These are phyloP conservation scores for Lontra canadensis DNA, from an alignment of 2,113 vertebrate genomes.

Conservation along the genomic window DNA sequence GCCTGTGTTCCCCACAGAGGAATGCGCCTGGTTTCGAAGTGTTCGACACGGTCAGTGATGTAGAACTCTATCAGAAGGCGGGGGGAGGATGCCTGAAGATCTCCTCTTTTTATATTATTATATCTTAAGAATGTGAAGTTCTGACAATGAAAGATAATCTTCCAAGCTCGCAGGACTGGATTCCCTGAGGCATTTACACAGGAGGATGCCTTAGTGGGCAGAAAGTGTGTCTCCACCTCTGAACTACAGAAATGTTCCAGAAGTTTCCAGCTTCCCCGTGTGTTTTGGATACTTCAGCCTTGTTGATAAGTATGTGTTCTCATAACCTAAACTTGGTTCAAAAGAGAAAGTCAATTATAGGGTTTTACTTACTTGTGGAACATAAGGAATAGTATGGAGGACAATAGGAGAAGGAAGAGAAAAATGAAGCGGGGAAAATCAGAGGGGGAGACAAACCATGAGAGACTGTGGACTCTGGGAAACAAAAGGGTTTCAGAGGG, in stretches of 20 bases:
- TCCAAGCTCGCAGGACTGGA: not conserved
- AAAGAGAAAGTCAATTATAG: not conserved
- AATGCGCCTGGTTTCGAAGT: not conserved
- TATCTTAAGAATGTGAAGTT: not conserved
- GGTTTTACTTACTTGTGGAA: too few species aligned
- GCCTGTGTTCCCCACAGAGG: not conserved
- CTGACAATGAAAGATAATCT: slow-evolving; percentile 6
- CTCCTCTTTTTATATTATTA: not conserved
- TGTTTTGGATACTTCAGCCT: not conserved
- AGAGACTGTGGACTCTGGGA: too few species aligned
- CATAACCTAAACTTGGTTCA: not conserved
- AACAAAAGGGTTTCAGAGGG: too few species aligned
- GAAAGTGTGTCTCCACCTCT: not conserved
- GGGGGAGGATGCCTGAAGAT: not conserved
- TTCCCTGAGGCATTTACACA: not conserved
- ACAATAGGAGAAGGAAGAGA: too few species aligned
- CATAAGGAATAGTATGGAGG: too few species aligned
- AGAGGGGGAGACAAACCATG: too few species aligned
- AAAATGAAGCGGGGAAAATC: too few species aligned
- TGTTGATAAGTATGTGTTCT: slow-evolving; percentile 10
- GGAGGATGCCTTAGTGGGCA: not conserved
- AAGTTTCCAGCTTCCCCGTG: not conserved
- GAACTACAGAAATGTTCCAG: not conserved
- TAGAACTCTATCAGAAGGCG: not conserved
- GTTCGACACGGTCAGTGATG: not conserved